A percentile compares a stretch with the other conserved stretches of the same genome.
These are phyloP conservation scores for Isoperla grammatica DNA, from an alignment of 2,888 invertebrate genomes.

Conservation along the genomic window DNA sequence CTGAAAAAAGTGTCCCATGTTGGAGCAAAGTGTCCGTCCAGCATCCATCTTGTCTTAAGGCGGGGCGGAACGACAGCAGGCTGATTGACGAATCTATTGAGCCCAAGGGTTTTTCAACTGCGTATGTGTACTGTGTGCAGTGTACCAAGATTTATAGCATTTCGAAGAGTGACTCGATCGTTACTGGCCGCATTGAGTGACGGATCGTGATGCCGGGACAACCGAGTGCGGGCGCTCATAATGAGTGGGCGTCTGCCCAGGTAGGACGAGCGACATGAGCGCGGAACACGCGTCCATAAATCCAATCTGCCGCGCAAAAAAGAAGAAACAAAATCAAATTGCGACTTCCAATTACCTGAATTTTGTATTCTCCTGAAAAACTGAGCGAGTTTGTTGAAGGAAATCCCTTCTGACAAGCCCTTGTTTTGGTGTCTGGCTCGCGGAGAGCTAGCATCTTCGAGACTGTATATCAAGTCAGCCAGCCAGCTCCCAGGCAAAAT, in stretches of 20 bases:
- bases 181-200: slow-evolving; percentile 5
- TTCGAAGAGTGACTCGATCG: slow-evolving; percentile 11
- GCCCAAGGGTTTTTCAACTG: slow-evolving; percentile 19
- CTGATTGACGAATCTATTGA: slow-evolving; percentile 23
- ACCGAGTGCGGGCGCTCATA: not conserved
- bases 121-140: slow-evolving; percentile 2
- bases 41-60: slow-evolving; percentile 15
- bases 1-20: not conserved
- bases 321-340: not conserved
- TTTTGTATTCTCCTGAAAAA: not conserved
- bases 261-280: not conserved
- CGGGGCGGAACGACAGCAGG: slow-evolving; percentile 5
- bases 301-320: not conserved
- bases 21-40: slow-evolving; percentile 8
- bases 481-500: slow-evolving; percentile 13
- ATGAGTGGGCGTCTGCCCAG: slow-evolving; percentile 14
- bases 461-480: not conserved
- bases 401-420: no score
- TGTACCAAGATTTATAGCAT: slow-evolving; percentile 17
- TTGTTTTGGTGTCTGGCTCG: no score
- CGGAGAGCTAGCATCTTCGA: no score
- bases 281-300: slow-evolving; percentile 4
- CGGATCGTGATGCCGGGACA: slow-evolving; percentile 13
- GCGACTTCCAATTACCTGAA: slow-evolving; percentile 10
- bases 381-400: no score